Base-by-base conservation (phyloP, 2,888 invertebrate genomes). In the Cancer borealis region DNA sequence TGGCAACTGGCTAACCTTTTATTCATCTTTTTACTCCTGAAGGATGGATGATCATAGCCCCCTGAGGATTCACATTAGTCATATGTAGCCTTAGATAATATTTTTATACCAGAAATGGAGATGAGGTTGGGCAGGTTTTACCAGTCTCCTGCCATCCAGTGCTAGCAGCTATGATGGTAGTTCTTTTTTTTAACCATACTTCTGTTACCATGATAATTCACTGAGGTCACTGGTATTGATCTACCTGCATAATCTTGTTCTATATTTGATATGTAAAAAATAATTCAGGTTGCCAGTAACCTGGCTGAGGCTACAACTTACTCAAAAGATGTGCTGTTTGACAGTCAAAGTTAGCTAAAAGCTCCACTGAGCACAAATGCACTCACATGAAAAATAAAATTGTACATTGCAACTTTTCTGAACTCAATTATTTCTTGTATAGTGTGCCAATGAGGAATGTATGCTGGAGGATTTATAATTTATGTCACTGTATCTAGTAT, bases 401-500 rank as follows among this genome's bases (percentile, higher is more conserved):
- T 91, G 66, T 66, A 79, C 47, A 92, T 92, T 88, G 60, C 60
- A 88, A 88, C 60, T 60, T 73, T 54, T 49, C 54, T 87, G 60
- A 87, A 92, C 45, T 92, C 45, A 73, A 39, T 79, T 66, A 73
- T 92, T 92, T 92, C 92, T 93, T 93, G 79, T 93, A 79, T 49
- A 93, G 93, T 93, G 92, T 93, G 92, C 92, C 92, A 93, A 89
- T 89, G 26, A 89, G 88, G 89, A 89, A 66, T 60, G 26, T 90
- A 30, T 90, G 54, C 90, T 54, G 54, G 30, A 54, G 39, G 60
- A 90, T 90, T 60, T 87, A 92, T 88, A 92, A 94, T 94, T 94
- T 94, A 94, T 94, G 91, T 92, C 79, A 94, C 39, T 92, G 92
- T 94, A 91, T 87, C 84, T 92, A 92, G 66, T 92, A 90, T 45